A percentile compares a stretch with the other conserved stretches of the same genome.
These are phyloP conservation scores for Limosa lapponica DNA, from an alignment of 2,797 vertebrate genomes.

Conservation along the genomic window DNA sequence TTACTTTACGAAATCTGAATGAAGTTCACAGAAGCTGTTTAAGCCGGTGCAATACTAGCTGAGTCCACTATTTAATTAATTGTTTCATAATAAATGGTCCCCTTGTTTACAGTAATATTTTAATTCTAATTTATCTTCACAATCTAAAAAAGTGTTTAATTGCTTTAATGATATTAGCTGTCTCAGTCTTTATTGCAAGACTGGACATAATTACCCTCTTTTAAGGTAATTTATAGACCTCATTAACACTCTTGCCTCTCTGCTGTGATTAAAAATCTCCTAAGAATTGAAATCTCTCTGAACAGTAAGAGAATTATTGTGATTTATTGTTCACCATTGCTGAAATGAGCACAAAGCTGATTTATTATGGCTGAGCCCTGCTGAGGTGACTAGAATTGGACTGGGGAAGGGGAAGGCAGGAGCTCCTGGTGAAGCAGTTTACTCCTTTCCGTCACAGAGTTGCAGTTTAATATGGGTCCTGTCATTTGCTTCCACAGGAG, in stretches of 20 bases:
- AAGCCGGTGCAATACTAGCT: background rate
- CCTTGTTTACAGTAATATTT: constrained; percentile 71
- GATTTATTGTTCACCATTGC: constrained; percentile 43
- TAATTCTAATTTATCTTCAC: constrained; percentile 64
- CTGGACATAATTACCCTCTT: constrained; percentile 69
- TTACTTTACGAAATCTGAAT: background rate
- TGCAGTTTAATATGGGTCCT: constrained; percentile 47
- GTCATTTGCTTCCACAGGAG: constrained; percentile 13
- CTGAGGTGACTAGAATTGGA: constrained; percentile 18
- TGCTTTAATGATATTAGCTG: constrained; percentile 73
- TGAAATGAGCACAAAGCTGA: constrained; percentile 13
- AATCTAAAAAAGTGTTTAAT: constrained; percentile 70
- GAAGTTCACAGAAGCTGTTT: constrained; percentile 17
- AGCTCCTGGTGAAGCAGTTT: constrained; percentile 18
- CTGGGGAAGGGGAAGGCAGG: background rate
- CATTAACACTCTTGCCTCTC: constrained; percentile 68
- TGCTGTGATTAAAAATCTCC: constrained; percentile 71
- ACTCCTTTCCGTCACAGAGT: background rate
- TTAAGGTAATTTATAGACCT: constrained; percentile 76
- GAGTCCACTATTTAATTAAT: constrained; percentile 30
- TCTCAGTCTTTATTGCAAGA: constrained; percentile 68
- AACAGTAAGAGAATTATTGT: constrained; percentile 52
- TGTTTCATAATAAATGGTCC: background rate
- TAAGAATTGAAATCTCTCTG: constrained; percentile 59
- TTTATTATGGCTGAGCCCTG: constrained; percentile 18